These are phyloP conservation scores for Drosophila nigromelanica DNA, from an alignment of 1,140 invertebrate species.

Conservation along the genomic window DNA sequence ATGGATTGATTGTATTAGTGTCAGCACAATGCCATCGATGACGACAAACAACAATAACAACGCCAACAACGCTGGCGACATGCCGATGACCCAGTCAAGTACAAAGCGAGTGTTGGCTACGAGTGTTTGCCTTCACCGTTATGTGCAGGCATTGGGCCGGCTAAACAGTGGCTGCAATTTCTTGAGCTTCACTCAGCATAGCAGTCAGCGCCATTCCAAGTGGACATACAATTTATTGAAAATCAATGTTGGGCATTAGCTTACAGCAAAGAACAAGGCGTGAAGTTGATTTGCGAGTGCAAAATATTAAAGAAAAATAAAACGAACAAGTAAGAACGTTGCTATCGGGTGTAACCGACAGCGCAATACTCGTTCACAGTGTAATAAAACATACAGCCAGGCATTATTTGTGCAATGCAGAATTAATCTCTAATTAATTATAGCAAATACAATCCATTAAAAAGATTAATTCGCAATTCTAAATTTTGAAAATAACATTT, in stretches of 20 bases:
- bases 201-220: not conserved
- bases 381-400: too few relatives aligned
- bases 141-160: constrained; percentile 12
- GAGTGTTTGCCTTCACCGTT: constrained; percentile 49
- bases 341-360: too few relatives aligned
- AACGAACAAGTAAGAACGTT: too few relatives aligned
- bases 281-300: constrained; percentile 7
- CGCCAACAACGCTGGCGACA: constrained; percentile 14
- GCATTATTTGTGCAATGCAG: too few relatives aligned
- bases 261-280: constrained; percentile 14
- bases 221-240: constrained; percentile 36
- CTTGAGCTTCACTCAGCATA: constrained; percentile 10
- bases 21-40: constrained; percentile 46
- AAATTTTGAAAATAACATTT: too few relatives aligned
- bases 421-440: too few relatives aligned
- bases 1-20: constrained; percentile 66
- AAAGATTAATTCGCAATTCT: too few relatives aligned
- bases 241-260: constrained; percentile 39
- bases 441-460: too few relatives aligned
- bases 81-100: constrained; percentile 66
- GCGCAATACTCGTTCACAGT: too few relatives aligned
- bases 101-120: constrained; percentile 27
- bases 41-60: constrained; percentile 28
- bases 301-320: constrained; percentile 4
- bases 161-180: constrained; percentile 27